Evolutionary conservation across 2,113 vertebrate genomes (phyloP), one percentile per base, ranked within the genome.

Genomic region (Brachyhypopomus occidentalis): DNA sequence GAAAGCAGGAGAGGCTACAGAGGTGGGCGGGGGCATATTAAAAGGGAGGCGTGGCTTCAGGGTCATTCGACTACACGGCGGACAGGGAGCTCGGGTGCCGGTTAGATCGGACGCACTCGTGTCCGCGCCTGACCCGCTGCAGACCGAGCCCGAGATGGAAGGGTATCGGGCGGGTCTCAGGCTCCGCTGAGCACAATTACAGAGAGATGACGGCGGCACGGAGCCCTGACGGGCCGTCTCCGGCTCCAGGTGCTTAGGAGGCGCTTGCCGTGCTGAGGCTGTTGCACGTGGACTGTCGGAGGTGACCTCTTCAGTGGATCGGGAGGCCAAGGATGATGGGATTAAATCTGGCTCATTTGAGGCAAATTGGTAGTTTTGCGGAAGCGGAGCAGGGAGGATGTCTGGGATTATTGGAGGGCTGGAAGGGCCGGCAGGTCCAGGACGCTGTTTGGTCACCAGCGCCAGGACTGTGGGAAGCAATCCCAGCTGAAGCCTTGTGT

Each of bases 331-430:
- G 86, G 83, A 84, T 73, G 86, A 83, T 25, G 41, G 83, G 85
- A 93, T 93, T 92, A 91, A 82, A 85, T 92, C 87, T 90, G 89
- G 86, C 88, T 91, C 86, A 88, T 91, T 91, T 91, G 85, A 92
- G 84, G 87, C 86, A 91, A 91, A 93, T 91, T 92, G 90, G 88
- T 60, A 85, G 90, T 91, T 93, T 90, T 34, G 72, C 77, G 74
- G 2, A 69, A 55, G 80, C 80, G 60, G 38, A 78, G 34, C 75
- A 67, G 17, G 16, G 72, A 62, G 83, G 87, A 87, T 85, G 83
- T 88, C 87, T 85, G 88, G 89, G 90, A 88, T 92, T 91, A 92
- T 93, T 91, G 90, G 82, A 63, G 87, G 69, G 87, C 12, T 12
- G 45, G 45, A 14, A 52, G 8, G 1, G 30, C 30, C 30, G 30